Conservation (phyloP, 2,113 vertebrate species). For the Peromyscus maniculatus region DNA sequence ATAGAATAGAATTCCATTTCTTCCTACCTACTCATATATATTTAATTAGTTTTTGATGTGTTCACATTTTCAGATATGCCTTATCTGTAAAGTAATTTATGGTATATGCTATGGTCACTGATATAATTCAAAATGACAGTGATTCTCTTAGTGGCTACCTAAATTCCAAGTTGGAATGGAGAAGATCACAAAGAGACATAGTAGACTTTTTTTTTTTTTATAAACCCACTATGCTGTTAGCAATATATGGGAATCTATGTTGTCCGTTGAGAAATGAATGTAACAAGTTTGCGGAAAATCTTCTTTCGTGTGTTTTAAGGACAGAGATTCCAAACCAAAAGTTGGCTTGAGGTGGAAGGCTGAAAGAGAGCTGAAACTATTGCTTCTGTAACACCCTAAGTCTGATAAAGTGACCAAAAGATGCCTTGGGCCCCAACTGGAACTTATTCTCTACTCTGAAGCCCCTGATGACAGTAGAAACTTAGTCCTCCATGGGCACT, state of each 20-base stretch:
- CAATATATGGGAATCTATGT: not conserved
- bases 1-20: not conserved
- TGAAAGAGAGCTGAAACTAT: not conserved
- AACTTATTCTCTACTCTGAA: not conserved
- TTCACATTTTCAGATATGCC: not conserved
- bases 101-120: not conserved
- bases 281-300: not conserved
- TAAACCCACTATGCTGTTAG: not conserved
- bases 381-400: not conserved
- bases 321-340: not conserved
- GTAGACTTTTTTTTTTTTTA: not conserved
- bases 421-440: not conserved
- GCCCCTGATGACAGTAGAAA: no score
- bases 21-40: not conserved
- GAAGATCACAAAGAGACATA: not conserved
- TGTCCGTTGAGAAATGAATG: not conserved
- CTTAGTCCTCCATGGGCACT: accelerated
- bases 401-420: not conserved
- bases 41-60: not conserved
- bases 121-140: not conserved
- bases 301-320: not conserved
- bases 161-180: not conserved
- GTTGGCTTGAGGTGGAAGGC: not conserved
- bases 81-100: not conserved
- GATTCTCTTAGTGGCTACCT: not conserved